Evolutionary conservation across 2,888 invertebrate species (phyloP).

Genomic region (Hyalella azteca): DNA sequence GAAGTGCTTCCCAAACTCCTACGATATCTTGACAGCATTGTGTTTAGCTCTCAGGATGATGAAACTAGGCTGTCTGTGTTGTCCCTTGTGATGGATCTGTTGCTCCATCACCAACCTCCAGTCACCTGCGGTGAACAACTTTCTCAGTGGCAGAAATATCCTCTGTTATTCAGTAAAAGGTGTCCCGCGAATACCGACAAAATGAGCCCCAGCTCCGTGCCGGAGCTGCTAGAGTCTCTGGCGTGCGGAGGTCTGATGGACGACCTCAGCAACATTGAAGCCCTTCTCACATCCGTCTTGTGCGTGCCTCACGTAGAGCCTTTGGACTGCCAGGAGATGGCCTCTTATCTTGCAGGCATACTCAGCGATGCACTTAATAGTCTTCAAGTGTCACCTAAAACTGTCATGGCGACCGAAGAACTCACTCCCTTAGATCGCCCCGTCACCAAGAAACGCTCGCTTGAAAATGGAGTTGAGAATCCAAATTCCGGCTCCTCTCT

Average conservation of each 20-base stretch:
- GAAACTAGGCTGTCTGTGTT: constrained; percentile 32
- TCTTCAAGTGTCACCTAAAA: constrained; percentile 39
- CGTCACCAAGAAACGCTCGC: not conserved
- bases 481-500: not conserved
- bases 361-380: constrained; percentile 41
- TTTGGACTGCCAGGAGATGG: constrained; percentile 43
- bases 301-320: constrained; percentile 49
- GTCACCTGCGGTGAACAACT: constrained; percentile 43
- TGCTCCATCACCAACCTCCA: constrained; percentile 43
- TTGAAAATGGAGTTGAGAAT: no score
- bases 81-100: constrained; percentile 33
- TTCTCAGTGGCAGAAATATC: constrained; percentile 40
- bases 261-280: constrained; percentile 48
- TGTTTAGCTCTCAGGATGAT: constrained; percentile 13
- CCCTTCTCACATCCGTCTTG: constrained; percentile 41
- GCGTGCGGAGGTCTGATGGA: constrained; percentile 42
- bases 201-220: not conserved
- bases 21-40: constrained; percentile 33
- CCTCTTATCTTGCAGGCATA: constrained; percentile 44
- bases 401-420: constrained; percentile 31
- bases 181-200: not conserved
- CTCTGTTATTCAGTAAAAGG: constrained; percentile 20
- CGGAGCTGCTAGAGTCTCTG: constrained; percentile 38
- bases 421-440: constrained; percentile 10
- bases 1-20: constrained; percentile 46